Conservation (phyloP, 2,888 invertebrate genomes). For the Cheilosia urbana region DNA sequence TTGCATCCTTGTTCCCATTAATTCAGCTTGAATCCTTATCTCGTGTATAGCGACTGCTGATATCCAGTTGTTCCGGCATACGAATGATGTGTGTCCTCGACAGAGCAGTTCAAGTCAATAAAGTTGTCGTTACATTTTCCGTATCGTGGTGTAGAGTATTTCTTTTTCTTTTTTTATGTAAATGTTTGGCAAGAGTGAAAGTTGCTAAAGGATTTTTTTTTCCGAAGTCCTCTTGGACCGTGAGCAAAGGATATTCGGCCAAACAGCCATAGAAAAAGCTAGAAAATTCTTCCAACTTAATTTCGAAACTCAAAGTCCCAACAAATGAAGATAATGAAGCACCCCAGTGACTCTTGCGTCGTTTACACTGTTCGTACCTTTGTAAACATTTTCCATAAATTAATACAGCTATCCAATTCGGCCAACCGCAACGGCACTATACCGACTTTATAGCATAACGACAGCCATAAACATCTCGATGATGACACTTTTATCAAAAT, state of each 20-base stretch:
- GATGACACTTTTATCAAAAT: slow-evolving; percentile 71
- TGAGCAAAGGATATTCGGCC: too few relatives aligned
- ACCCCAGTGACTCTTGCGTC: slow-evolving; percentile 47
- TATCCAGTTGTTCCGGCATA: slow-evolving; percentile 48
- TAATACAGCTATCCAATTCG: slow-evolving; percentile 36
- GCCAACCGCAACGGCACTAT: neutral
- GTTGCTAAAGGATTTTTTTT: neutral
- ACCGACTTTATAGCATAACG: slow-evolving; percentile 44
- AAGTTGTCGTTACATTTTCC: slow-evolving; percentile 56
- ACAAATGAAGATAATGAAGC: slow-evolving; percentile 2
- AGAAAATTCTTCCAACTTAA: too few relatives aligned
- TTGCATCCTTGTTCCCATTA: slow-evolving; percentile 60
- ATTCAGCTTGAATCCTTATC: slow-evolving; percentile 61
- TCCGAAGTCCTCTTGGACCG: neutral
- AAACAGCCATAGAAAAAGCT: too few relatives aligned
- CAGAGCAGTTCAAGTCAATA: slow-evolving; percentile 49
- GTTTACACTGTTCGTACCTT: slow-evolving; percentile 44
- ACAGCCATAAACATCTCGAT: slow-evolving; percentile 69
- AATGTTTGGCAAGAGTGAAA: neutral
- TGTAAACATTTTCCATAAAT: slow-evolving; percentile 71
- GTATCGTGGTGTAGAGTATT: slow-evolving; percentile 23
- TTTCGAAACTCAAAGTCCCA: too few relatives aligned
- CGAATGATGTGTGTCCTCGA: slow-evolving; percentile 36
- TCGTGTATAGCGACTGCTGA: slow-evolving; percentile 31
- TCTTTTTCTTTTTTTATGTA: slow-evolving; percentile 13